Base-by-base conservation (phyloP, 2,113 vertebrate species). In the Bubalus kerabau region DNA sequence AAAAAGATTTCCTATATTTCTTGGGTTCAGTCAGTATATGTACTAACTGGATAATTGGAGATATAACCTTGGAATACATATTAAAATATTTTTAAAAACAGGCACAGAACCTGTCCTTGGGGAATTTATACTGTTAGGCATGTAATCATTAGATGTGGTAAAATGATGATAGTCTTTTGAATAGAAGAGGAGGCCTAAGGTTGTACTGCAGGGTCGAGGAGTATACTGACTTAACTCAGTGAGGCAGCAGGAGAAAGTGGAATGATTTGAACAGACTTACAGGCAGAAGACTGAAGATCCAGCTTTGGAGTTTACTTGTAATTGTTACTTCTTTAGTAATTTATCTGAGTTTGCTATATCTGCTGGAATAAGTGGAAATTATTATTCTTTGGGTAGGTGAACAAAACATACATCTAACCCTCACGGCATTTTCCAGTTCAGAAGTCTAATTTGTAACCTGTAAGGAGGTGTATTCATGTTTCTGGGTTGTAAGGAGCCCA, bases 251-350 rank as follows among this genome's bases (percentile, higher is more conserved):
- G 71, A 95, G 80, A 48, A 86, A 67, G 74, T 40, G 30, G 85
- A 48, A 78, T 28, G 1, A 71, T 97, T 62, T 92, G 71, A 93
- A 82, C 46, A 87, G 92, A 91, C 59, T 95, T 84, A 52, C 82
- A 94, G 52, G 24, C 64, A 87, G 76, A 96, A 94, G 83, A 93
- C 40, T 23, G 13, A 92, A 36, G 40, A 86, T 82, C 56, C 64
- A 56, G 78, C 83, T 97, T 91, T 56, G 26, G 89, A 71, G 94
- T 93, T 96, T 86, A 80, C 83, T 95, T 52, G 13, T 91, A 52
- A 52, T 48, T 78, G 2, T 71, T 90, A 84, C 46, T 71, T 90
- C 62, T 94, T 30, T 91, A 57, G 56, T 48, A 91, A 15, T 60
- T 32, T 88, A 43, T 92, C 43, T 67, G 46, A 94, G 52, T 23